Percentiles rank a stretch among this genome's conserved stretches.
phyloP scores from a whole-genome alignment of 2,888 invertebrate species.

The Pinctada fucata region DNA sequence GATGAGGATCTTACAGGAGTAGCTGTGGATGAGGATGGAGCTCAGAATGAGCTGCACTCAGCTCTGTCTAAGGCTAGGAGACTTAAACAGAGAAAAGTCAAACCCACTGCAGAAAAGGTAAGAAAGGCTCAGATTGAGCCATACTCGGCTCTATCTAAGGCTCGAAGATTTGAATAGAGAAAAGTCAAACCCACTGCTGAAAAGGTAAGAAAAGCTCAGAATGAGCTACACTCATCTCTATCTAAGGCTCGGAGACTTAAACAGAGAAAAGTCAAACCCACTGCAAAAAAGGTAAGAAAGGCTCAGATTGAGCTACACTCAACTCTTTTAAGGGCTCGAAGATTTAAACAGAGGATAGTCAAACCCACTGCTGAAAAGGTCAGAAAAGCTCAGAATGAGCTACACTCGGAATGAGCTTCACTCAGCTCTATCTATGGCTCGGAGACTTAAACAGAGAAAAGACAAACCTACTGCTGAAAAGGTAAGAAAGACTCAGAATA shows the following conservation, averaged over 20 bases:
- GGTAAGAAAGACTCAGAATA: slow-evolving; percentile 78
- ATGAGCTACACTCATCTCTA: slow-evolving; percentile 83
- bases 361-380: slow-evolving; percentile 53
- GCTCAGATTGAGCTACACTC: slow-evolving; percentile 83
- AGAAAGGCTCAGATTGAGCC: slow-evolving; percentile 80
- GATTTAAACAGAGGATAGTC: slow-evolving; percentile 81
- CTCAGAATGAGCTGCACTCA: slow-evolving; percentile 83
- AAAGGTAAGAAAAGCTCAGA: slow-evolving; percentile 80
- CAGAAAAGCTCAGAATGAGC: background rate
- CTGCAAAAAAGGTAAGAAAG: slow-evolving; percentile 72
- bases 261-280: slow-evolving; percentile 77
- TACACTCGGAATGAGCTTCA: slow-evolving; percentile 79
- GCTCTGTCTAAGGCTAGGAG: slow-evolving; percentile 86
- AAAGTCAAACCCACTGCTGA: slow-evolving; percentile 66
- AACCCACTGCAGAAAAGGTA: slow-evolving; percentile 52
- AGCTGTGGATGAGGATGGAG: slow-evolving; percentile 83
- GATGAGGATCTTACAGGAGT: slow-evolving; percentile 79
- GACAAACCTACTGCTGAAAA: slow-evolving; percentile 61
- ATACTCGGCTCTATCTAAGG: slow-evolving; percentile 84
- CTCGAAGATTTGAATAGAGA: slow-evolving; percentile 83
- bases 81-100: slow-evolving; percentile 80
- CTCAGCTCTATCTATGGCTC: slow-evolving; percentile 84
- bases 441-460: slow-evolving; percentile 82
- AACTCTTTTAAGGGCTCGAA: slow-evolving; percentile 85
- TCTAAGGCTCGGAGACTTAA: slow-evolving; percentile 85